Percentiles rank a stretch among this genome's conserved stretches.
phyloP scores from a whole-genome alignment of 2,888 invertebrate species.

The Andrena haemorrhoa region DNA sequence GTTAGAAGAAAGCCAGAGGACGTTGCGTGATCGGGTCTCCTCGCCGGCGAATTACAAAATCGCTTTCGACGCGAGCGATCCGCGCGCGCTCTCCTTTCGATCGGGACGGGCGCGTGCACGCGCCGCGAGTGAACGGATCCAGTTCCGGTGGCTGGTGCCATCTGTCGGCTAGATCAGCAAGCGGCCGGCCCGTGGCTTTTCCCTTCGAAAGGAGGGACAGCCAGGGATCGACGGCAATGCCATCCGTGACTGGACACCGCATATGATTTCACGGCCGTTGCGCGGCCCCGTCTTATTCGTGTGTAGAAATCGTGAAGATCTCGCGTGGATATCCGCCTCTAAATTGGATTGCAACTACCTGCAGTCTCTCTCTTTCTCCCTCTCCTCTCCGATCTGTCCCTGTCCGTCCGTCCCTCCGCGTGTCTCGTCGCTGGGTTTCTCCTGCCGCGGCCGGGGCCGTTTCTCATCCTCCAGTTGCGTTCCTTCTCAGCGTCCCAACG shows the following conservation, averaged over 20 bases:
- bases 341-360: constrained; percentile 83
- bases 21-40: neutral
- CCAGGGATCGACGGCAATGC: constrained; percentile 74
- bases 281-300: constrained; percentile 82
- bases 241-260: constrained; percentile 85
- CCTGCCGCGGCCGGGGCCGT: neutral
- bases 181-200: constrained; percentile 64
- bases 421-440: constrained; percentile 4
- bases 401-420: neutral
- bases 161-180: constrained; percentile 68
- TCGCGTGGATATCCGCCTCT: constrained; percentile 84
- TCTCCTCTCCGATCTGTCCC: neutral
- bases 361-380: constrained; percentile 47
- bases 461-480: neutral
- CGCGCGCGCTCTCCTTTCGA: constrained; percentile 12
- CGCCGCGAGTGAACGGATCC: constrained; percentile 35
- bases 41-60: constrained; percentile 17
- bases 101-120: neutral
- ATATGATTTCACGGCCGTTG: constrained; percentile 84
- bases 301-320: constrained; percentile 85
- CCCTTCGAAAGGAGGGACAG: constrained; percentile 66
- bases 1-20: neutral
- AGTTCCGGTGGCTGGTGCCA: constrained; percentile 79
- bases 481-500: too few relatives aligned
- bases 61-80: constrained; percentile 9